Base-by-base conservation (phyloP, 2,888 invertebrate species). In the Athetis lepigone region DNA sequence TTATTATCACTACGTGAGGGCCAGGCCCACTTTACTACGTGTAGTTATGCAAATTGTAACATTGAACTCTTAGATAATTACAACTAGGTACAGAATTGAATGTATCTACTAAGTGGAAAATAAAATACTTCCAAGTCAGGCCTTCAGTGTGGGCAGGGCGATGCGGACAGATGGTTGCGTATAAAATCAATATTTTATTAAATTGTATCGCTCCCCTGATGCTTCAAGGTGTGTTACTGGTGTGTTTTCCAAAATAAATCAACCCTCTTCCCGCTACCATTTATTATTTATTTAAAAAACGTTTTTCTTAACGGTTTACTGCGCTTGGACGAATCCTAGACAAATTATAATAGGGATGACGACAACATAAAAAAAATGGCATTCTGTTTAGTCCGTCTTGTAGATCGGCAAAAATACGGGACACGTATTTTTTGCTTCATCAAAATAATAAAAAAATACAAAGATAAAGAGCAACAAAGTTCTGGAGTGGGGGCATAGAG, bases 161-260 rank as follows among this genome's bases (percentile, higher is more conserved):
- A 39, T 54, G 50, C 55, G 69, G 54, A 7, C 63, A 54, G 45
- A 19, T 39, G 43, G 63, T 51, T 63, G 64, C 69, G 63, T 63
- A 63, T 55, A 58, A 63, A 58, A 72, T 72, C 74, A 69, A 72
- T 72, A 69, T 51, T 55, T 58, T 72, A 74, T 63, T 56, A 69
- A 74, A 63, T 45, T 55, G 74, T 72, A 69, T 69, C 74, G 54
- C 51, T 63, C 74, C 74, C 58, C 29, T 27, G 46, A 27, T 9
- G 21, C 39, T 46, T 43, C 46, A 36, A 58, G 42, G 46, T 58
- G 40, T 36, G 62, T 39, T 58, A 19, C 57, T 40, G 42, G 13
- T 40, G 27, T 57, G 59, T 63, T 56, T 47, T 21, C 23, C 21
- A 45, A 40, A 29, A 36, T 51, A 49, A 40, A 40, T 8, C 33